Percentiles rank a stretch among this genome's conserved stretches.
These are phyloP conservation scores for Coendou prehensilis DNA, from an alignment of 2,797 vertebrate genomes.

Conservation along the genomic window DNA sequence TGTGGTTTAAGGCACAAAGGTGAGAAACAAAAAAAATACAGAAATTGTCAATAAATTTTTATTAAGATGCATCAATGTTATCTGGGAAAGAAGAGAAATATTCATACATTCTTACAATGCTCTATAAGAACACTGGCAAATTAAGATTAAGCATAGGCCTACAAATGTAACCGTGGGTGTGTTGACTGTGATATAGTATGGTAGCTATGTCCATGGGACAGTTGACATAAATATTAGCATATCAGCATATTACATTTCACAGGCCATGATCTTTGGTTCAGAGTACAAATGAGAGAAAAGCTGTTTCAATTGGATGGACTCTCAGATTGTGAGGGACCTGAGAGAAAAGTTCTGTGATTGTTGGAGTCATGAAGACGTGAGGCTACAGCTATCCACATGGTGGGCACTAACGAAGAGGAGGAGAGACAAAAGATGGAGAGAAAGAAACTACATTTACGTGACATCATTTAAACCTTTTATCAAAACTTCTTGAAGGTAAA, in stretches of 20 bases:
- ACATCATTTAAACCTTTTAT: not conserved
- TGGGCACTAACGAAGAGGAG: not conserved
- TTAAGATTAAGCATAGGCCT: not conserved
- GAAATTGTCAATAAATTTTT: not conserved
- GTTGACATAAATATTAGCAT: not conserved
- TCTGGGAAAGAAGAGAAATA: not conserved
- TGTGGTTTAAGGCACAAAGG: not conserved
- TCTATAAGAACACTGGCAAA: not conserved
- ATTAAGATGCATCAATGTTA: not conserved
- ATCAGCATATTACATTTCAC: not conserved
- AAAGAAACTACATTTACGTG: not conserved
- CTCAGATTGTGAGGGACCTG: not conserved
- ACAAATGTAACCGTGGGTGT: not conserved
- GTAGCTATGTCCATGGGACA: not conserved
- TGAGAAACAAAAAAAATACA: not conserved
- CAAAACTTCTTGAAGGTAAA: not conserved
- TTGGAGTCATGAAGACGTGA: not conserved
- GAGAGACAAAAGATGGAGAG: not conserved
- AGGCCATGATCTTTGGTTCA: not conserved
- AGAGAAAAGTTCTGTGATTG: not conserved
- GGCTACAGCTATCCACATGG: not conserved
- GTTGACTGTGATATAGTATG: not conserved
- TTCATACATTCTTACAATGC: not conserved
- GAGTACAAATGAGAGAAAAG: not conserved
- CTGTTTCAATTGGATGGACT: not conserved